Percentiles rank a stretch among this genome's conserved stretches.
Conservation (phyloP, 2,113 vertebrate species). For the Sapajus apella region DNA sequence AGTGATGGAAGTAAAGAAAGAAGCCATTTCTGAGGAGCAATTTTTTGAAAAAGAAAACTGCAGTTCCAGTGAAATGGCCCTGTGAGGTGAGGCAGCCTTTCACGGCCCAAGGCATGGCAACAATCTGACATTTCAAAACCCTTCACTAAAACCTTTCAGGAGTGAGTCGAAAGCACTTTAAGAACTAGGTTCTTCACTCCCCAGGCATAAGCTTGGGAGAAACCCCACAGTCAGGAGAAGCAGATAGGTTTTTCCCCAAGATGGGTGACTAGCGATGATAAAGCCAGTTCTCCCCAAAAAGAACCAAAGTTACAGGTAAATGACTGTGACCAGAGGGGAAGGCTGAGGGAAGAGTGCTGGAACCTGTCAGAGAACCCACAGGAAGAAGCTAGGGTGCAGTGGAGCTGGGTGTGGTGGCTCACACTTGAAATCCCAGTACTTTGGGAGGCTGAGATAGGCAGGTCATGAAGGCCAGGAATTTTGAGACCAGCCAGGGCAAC, state of each 20-base stretch:
- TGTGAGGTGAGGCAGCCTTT: neutral
- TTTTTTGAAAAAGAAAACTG: neutral
- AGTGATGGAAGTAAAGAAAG: conserved; percentile 23
- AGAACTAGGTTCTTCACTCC: neutral
- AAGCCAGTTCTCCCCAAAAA: too few relatives aligned
- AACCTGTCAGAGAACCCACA: too few relatives aligned
- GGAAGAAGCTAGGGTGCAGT: too few relatives aligned
- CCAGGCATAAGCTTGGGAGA: neutral
- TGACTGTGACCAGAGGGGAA: too few relatives aligned
- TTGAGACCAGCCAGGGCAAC: too few relatives aligned
- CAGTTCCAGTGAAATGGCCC: neutral
- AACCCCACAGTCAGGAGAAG: neutral
- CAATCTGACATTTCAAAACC: neutral
- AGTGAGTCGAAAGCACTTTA: conserved; percentile 17
- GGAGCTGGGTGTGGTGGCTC: too few relatives aligned
- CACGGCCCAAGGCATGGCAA: neutral
- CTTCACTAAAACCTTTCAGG: neutral
- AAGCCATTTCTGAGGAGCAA: neutral
- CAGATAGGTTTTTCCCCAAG: neutral
- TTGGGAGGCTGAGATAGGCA: too few relatives aligned
- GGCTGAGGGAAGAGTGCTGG: too few relatives aligned
- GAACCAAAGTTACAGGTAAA: neutral
- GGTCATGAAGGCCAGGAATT: too few relatives aligned
- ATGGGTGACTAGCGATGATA: too few relatives aligned
- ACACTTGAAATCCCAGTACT: too few relatives aligned